Conservation (phyloP, 2,888 invertebrate species). For the Cosmorhoe ocellata region DNA sequence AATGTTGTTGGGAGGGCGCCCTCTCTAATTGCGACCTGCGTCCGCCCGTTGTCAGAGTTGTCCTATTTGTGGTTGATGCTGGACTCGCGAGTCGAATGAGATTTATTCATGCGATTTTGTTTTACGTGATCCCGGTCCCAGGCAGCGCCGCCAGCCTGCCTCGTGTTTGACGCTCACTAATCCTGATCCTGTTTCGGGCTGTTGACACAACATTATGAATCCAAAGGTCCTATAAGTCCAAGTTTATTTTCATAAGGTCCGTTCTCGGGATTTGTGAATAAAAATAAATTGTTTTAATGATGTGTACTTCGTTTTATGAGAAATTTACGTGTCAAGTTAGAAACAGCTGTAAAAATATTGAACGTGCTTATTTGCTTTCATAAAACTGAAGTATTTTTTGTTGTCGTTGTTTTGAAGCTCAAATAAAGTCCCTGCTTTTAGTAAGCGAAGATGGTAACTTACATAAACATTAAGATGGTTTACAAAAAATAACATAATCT, state of each 20-base stretch:
- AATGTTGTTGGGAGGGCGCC: conserved; percentile 70
- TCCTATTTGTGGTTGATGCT: conserved; percentile 47
- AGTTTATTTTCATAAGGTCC: conserved; percentile 8
- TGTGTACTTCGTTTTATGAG: conserved; percentile 12
- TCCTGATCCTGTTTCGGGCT: conserved; percentile 13
- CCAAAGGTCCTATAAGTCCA: conserved; percentile 1
- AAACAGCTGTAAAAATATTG: conserved; percentile 16
- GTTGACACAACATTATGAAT: conserved; percentile 22
- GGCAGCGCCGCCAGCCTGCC: background rate
- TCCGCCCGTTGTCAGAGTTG: conserved; percentile 66
- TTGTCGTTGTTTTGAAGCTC: background rate
- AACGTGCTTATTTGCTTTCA: conserved; percentile 14
- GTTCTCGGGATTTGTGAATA: conserved; percentile 10
- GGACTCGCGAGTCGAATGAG: conserved; percentile 43
- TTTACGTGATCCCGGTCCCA: conserved; percentile 24
- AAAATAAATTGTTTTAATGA: conserved; percentile 13
- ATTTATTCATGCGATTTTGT: conserved; percentile 38
- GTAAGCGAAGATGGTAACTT: too few species aligned
- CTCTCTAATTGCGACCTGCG: conserved; percentile 73
- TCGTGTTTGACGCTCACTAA: conserved; percentile 25
- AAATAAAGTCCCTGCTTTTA: too few species aligned
- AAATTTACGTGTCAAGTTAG: conserved; percentile 16
- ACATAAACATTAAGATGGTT: too few species aligned
- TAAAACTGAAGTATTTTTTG: conserved; percentile 12
- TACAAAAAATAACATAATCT: too few species aligned